These are phyloP conservation scores for Laticauda colubrina DNA, from an alignment of 2,113 vertebrate genomes.

Conservation along the genomic window DNA sequence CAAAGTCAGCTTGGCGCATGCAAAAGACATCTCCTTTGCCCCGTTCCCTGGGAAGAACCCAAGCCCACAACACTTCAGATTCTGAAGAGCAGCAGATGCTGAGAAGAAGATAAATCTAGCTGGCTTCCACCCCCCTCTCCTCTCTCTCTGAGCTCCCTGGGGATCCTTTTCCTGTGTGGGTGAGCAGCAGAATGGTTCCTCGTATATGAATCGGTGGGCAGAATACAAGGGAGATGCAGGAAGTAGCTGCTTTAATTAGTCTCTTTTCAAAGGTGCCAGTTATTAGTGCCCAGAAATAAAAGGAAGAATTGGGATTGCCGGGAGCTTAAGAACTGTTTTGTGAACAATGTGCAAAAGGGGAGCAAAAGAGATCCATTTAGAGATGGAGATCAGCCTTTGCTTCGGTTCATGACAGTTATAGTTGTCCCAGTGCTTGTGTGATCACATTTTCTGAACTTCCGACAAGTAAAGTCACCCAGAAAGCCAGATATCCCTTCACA, in stretches of 20 bases:
- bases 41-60: background rate
- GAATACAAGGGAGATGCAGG: slow-evolving; percentile 36
- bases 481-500: background rate
- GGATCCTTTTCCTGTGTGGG: background rate
- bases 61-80: background rate
- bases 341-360: too few relatives aligned
- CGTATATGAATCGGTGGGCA: background rate
- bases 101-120: slow-evolving; percentile 5
- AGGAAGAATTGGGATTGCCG: slow-evolving; percentile 18
- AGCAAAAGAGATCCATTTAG: too few relatives aligned
- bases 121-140: background rate
- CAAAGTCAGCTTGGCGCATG: background rate
- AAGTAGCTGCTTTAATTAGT: slow-evolving; percentile 56
- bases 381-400: background rate
- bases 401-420: background rate
- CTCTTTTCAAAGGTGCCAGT: slow-evolving; percentile 51
- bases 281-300: slow-evolving; percentile 34
- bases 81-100: background rate
- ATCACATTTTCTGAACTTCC: background rate
- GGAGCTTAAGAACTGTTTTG: background rate
- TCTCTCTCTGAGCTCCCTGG: slow-evolving; percentile 3
- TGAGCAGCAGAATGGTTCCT: background rate
- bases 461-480: background rate
- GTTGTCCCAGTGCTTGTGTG: background rate
- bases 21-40: background rate